These are phyloP conservation scores for Drosophila fulvimacula DNA, from an alignment of 2,888 invertebrate genomes.

Conservation along the genomic window DNA sequence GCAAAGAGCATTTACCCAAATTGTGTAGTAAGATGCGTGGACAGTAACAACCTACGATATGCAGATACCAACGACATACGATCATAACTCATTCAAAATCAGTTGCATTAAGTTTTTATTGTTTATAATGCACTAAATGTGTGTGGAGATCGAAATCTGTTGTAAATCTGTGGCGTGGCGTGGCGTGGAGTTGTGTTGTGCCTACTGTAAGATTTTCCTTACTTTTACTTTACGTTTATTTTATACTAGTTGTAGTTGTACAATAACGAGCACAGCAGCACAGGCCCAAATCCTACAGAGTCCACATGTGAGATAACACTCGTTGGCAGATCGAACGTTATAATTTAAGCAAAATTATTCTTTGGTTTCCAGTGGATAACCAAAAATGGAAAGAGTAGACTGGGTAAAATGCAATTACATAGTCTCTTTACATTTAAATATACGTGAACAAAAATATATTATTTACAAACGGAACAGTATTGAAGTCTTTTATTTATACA, in stretches of 20 bases:
- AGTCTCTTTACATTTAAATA: slow-evolving; percentile 58
- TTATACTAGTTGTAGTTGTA: slow-evolving; percentile 73
- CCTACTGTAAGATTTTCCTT: slow-evolving; percentile 75
- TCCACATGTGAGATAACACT: not conserved
- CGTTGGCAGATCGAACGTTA: slow-evolving; percentile 45
- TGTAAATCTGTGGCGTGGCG: slow-evolving; percentile 20
- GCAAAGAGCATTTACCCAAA: slow-evolving; percentile 72
- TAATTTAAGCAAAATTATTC: slow-evolving; percentile 61
- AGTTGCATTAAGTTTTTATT: slow-evolving; percentile 78
- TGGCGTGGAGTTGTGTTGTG: slow-evolving; percentile 45
- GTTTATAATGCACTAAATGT: slow-evolving; percentile 73
- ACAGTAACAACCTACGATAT: slow-evolving; percentile 36
- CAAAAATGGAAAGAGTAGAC: slow-evolving; percentile 46
- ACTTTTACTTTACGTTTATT: slow-evolving; percentile 74
- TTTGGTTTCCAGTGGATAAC: slow-evolving; percentile 71
- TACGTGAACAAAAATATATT: slow-evolving; percentile 58
- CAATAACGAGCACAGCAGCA: slow-evolving; percentile 62
- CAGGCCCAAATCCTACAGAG: slow-evolving; percentile 11
- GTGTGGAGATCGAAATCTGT: slow-evolving; percentile 33
- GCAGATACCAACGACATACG: slow-evolving; percentile 24
- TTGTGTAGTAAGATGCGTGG: slow-evolving; percentile 54
- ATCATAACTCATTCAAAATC: slow-evolving; percentile 16
- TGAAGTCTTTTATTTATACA: not conserved
- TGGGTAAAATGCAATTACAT: slow-evolving; percentile 72
- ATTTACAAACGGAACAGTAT: slow-evolving; percentile 50